Conservation (phyloP, 1,140 invertebrate genomes). For the Drosophila paulistorum region DNA sequence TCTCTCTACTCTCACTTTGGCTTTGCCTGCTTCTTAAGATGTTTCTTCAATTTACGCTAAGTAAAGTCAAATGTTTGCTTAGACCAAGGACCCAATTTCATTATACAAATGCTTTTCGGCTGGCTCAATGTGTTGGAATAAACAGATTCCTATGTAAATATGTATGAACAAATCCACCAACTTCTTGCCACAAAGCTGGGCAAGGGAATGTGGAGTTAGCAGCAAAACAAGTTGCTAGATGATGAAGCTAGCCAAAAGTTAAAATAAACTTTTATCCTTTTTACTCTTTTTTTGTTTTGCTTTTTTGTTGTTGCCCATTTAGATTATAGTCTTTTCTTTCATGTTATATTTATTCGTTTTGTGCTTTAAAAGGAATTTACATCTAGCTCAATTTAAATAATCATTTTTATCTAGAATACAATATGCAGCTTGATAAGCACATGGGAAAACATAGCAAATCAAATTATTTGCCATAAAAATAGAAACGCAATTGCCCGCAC, state of each 20-base stretch:
- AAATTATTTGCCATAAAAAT: slow-evolving; percentile 53
- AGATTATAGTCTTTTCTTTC: neutral
- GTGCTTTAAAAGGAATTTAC: neutral
- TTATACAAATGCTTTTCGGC: slow-evolving; percentile 1
- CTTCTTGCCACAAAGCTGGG: too few relatives aligned
- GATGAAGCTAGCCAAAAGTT: neutral
- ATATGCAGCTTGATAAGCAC: slow-evolving; percentile 45
- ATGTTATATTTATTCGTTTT: slow-evolving; percentile 6
- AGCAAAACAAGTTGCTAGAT: neutral
- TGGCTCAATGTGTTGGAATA: slow-evolving; percentile 8
- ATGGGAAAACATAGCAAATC: slow-evolving; percentile 40
- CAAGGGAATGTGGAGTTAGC: too few relatives aligned
- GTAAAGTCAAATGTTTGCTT: slow-evolving; percentile 42
- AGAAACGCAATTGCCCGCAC: slow-evolving; percentile 32
- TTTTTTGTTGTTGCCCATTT: neutral
- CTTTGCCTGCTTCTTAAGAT: neutral
- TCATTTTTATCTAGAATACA: slow-evolving; percentile 34
- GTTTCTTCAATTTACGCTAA: slow-evolving; percentile 31
- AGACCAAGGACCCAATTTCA: slow-evolving; percentile 34
- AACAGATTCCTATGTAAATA: slow-evolving; percentile 13
- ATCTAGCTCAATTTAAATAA: slow-evolving; percentile 32
- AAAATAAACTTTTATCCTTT: neutral
- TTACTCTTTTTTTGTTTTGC: too few relatives aligned
- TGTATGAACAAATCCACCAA: neutral
- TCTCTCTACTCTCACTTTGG: neutral